phyloP scores from a whole-genome alignment of 2,888 invertebrate species.

The Hecatera dysodea region DNA sequence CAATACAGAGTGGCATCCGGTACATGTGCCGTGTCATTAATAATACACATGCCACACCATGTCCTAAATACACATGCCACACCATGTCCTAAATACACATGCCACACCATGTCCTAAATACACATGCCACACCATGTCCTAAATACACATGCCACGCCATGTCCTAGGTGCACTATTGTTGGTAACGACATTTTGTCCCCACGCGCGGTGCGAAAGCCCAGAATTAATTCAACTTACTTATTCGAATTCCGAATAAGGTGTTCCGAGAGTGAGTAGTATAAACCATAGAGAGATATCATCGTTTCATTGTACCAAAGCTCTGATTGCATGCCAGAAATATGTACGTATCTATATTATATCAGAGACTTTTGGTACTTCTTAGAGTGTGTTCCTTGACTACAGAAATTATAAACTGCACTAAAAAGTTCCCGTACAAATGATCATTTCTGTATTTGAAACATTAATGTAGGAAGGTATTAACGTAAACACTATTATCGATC shows the following conservation, averaged over 20 bases:
- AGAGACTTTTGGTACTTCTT: constrained; percentile 29
- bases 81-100: constrained; percentile 63
- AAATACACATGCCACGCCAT: constrained; percentile 60
- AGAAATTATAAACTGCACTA: constrained; percentile 22
- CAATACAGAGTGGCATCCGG: constrained; percentile 38
- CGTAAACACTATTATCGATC: constrained; percentile 59
- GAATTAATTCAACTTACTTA: constrained; percentile 65
- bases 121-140: constrained; percentile 67
- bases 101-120: constrained; percentile 65
- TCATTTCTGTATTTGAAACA: constrained; percentile 36
- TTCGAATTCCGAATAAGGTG: constrained; percentile 54
- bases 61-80: constrained; percentile 68
- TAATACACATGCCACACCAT: constrained; percentile 70
- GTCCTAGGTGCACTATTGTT: constrained; percentile 73
- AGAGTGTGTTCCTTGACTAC: constrained; percentile 25
- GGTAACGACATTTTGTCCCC: constrained; percentile 76
- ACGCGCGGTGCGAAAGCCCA: constrained; percentile 53
- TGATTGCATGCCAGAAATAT: constrained; percentile 43
- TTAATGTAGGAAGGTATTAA: constrained; percentile 55
- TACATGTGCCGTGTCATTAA: constrained; percentile 69
- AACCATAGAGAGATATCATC: constrained; percentile 47
- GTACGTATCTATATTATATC: too few species aligned
- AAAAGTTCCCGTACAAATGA: constrained; percentile 18
- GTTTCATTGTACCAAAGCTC: constrained; percentile 52
- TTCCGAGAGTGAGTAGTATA: constrained; percentile 42